These are phyloP conservation scores for Cydia strobilella DNA, from an alignment of 1,140 invertebrate species.

Conservation along the genomic window DNA sequence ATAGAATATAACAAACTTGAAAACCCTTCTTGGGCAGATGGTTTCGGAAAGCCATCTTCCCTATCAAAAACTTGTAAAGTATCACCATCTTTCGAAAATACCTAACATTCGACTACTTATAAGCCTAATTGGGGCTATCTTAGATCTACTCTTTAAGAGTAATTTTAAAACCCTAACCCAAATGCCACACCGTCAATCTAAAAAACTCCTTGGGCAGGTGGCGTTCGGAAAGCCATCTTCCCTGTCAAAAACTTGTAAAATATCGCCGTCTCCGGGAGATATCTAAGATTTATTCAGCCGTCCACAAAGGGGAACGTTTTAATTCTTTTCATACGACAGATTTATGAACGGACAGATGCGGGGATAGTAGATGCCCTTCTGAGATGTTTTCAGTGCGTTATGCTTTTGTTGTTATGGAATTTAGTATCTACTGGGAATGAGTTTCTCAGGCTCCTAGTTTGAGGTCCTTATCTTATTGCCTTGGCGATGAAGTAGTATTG, in stretches of 20 bases:
- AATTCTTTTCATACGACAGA: slow-evolving; percentile 77
- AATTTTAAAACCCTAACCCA: slow-evolving; percentile 31
- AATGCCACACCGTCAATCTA: slow-evolving; percentile 36
- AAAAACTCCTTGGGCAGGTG: slow-evolving; percentile 45
- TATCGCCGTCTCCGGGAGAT: slow-evolving; percentile 73
- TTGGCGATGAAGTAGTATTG: too few species aligned
- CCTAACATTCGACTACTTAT: slow-evolving; percentile 59
- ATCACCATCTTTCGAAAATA: slow-evolving; percentile 70
- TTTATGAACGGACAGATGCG: slow-evolving; percentile 75
- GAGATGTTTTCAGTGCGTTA: slow-evolving; percentile 16
- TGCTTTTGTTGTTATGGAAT: not conserved
- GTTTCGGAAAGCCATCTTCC: slow-evolving; percentile 68
- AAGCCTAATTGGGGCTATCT: not conserved
- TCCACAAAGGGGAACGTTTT: slow-evolving; percentile 75
- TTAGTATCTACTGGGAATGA: too few species aligned
- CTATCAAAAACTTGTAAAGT: slow-evolving; percentile 81
- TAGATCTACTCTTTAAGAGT: slow-evolving; percentile 2
- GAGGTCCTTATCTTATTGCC: too few species aligned
- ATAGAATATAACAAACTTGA: slow-evolving; percentile 16
- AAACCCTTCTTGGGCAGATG: slow-evolving; percentile 42
- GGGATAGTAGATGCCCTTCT: slow-evolving; percentile 16
- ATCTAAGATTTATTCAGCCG: slow-evolving; percentile 76
- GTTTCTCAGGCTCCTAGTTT: too few species aligned
- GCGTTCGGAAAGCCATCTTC: slow-evolving; percentile 69
- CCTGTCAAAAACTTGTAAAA: slow-evolving; percentile 82